These are phyloP conservation scores for Corythornis madagascariensis DNA, from an alignment of 2,113 vertebrate species.

Conservation along the genomic window DNA sequence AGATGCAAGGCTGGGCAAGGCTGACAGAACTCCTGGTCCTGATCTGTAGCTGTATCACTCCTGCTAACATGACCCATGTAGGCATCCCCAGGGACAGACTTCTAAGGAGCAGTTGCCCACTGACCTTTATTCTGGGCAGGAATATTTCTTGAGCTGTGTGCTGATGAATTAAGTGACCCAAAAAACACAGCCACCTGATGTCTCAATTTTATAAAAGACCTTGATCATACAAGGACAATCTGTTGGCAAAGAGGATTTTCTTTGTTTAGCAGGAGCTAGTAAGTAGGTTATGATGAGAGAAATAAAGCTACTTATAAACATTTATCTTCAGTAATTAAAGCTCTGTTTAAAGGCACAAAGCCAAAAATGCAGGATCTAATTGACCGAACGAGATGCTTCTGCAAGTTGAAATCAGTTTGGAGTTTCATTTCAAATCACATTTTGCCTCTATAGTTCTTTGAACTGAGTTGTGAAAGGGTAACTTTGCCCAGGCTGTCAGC, in stretches of 20 bases:
- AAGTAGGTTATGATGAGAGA: background rate
- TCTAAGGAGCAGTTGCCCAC: background rate
- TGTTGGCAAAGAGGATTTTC: background rate
- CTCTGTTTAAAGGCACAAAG: background rate
- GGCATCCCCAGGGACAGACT: fast-evolving
- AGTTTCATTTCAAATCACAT: background rate
- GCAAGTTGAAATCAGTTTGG: background rate
- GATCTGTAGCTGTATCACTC: background rate
- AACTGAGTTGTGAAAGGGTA: background rate
- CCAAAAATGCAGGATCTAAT: slow-evolving; percentile 32
- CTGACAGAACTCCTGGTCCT: background rate
- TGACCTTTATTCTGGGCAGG: background rate
- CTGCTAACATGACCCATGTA: background rate
- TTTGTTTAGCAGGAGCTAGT: background rate
- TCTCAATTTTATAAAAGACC: background rate
- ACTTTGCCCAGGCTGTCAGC: slow-evolving; percentile 6
- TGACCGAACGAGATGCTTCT: slow-evolving; percentile 9
- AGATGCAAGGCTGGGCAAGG: background rate
- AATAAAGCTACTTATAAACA: slow-evolving; percentile 19
- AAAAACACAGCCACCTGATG: background rate
- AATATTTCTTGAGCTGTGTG: background rate
- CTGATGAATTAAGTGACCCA: background rate
- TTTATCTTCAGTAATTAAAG: slow-evolving; percentile 5
- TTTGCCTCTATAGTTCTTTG: background rate
- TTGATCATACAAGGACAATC: background rate